Conservation (phyloP, 2,888 invertebrate species). For the Aplocera efformata region DNA sequence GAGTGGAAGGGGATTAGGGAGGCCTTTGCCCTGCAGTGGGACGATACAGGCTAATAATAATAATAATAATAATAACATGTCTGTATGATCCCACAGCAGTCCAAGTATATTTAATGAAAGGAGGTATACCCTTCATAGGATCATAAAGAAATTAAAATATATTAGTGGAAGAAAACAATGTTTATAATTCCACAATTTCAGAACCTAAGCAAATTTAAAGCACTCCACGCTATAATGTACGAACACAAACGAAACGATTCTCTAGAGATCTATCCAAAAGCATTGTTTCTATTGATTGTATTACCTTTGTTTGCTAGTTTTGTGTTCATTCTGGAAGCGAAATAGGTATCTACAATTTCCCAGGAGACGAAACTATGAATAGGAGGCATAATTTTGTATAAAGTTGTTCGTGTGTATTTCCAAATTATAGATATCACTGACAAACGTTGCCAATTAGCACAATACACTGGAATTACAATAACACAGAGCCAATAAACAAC, state of each 20-base stretch:
- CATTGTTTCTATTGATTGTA: slow-evolving; percentile 15
- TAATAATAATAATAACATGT: too few species aligned
- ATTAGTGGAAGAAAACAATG: too few species aligned
- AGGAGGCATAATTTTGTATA: slow-evolving; percentile 7
- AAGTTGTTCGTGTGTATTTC: too few species aligned
- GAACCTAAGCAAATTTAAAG: not conserved
- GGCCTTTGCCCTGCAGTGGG: too few species aligned
- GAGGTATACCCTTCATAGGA: too few species aligned
- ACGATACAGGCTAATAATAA: too few species aligned
- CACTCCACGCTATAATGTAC: slow-evolving; percentile 1
- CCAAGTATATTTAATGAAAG: too few species aligned
- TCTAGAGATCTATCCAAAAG: slow-evolving; percentile 12
- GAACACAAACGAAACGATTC: slow-evolving; percentile 7
- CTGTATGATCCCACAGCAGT: too few species aligned
- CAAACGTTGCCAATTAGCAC: not conserved
- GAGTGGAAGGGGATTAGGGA: too few species aligned
- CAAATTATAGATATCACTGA: too few species aligned
- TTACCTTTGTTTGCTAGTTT: slow-evolving; percentile 16
- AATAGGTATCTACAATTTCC: slow-evolving; percentile 48
- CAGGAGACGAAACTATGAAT: slow-evolving; percentile 35
- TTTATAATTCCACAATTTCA: too few species aligned
- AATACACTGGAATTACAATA: slow-evolving; percentile 7
- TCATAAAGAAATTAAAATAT: too few species aligned
- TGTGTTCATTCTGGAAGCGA: slow-evolving; percentile 22
- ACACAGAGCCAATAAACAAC: slow-evolving; percentile 29